phyloP scores from a whole-genome alignment of 2,888 invertebrate genomes.

The Thumatha senex region DNA sequence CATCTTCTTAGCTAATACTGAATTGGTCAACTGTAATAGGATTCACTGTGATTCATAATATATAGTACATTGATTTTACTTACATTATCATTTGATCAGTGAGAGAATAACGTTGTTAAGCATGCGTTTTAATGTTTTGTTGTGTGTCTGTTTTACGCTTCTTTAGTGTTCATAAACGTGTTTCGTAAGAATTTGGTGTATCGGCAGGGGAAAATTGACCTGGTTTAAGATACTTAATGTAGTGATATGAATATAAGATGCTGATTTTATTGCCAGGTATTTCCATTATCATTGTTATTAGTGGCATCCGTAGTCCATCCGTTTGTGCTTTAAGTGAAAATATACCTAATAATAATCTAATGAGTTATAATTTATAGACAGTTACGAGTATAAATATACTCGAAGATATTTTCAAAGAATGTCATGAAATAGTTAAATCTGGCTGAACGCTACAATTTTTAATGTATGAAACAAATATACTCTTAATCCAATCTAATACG shows the following conservation, averaged over 20 bases:
- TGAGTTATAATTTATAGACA: too few species aligned
- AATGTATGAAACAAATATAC: too few species aligned
- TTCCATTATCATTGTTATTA: slow-evolving; percentile 11
- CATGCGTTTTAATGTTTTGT: background rate
- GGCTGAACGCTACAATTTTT: too few species aligned
- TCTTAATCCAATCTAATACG: too few species aligned
- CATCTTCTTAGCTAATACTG: slow-evolving; percentile 60
- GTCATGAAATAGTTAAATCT: too few species aligned
- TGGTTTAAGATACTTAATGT: slow-evolving; percentile 26
- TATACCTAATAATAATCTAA: background rate
- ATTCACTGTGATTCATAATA: slow-evolving; percentile 59
- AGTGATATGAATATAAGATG: slow-evolving; percentile 21
- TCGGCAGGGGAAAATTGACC: slow-evolving; percentile 26
- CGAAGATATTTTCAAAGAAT: too few species aligned
- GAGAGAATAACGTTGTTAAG: slow-evolving; percentile 11
- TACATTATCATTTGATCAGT: slow-evolving; percentile 44
- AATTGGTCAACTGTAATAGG: slow-evolving; percentile 68
- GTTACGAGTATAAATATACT: too few species aligned
- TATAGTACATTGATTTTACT: slow-evolving; percentile 39
- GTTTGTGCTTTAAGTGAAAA: background rate
- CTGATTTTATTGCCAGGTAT: slow-evolving; percentile 22
- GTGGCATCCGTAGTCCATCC: background rate
- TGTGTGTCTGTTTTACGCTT: background rate
- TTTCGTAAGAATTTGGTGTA: slow-evolving; percentile 15
- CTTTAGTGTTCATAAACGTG: slow-evolving; percentile 20